Evolutionary conservation across 2,888 invertebrate species (phyloP).

Genomic region (Dysmachus trigonus): DNA sequence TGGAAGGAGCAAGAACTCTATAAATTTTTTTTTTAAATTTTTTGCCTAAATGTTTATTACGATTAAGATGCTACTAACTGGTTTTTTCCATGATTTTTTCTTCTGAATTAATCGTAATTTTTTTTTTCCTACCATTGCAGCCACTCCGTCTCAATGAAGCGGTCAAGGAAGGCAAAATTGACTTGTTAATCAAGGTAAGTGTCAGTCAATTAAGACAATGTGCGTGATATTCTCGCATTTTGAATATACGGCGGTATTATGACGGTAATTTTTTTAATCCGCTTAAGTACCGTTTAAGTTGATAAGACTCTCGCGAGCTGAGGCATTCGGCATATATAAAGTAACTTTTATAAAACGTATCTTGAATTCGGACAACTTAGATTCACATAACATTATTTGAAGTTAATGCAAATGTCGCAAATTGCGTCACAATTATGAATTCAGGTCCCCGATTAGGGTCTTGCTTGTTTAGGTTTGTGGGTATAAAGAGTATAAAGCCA

Average conservation of each 20-base stretch:
- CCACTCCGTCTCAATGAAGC: conserved; percentile 22
- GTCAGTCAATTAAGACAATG: background rate
- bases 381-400: background rate
- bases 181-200: conserved; percentile 33
- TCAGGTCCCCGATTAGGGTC: background rate
- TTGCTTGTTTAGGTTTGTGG: background rate
- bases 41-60: background rate
- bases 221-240: background rate
- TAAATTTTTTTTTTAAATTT: no score
- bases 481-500: background rate
- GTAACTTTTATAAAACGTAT: background rate
- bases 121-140: background rate
- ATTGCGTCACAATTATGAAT: background rate
- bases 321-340: background rate
- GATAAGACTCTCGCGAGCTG: background rate
- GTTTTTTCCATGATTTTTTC: background rate
- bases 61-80: background rate
- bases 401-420: background rate
- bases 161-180: background rate
- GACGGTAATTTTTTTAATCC: background rate
- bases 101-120: background rate
- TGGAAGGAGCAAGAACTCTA: background rate
- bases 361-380: background rate
- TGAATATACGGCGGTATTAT: background rate
- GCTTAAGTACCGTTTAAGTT: background rate